Conservation (phyloP, 2,888 invertebrate species). For the Thumatha senex region DNA sequence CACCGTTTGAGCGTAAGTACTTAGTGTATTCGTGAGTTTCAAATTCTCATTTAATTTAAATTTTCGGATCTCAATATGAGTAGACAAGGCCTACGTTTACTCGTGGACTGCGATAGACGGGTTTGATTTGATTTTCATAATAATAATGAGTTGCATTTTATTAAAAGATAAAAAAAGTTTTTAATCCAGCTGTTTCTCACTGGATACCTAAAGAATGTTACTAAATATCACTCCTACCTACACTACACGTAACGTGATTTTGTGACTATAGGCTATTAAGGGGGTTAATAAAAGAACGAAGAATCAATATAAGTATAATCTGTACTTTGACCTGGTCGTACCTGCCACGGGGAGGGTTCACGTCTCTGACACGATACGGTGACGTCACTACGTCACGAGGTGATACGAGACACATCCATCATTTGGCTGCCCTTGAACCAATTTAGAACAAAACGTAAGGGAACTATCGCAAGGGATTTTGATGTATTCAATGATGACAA, state of each 20-base stretch:
- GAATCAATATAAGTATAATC: slow-evolving; percentile 27
- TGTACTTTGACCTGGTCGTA: slow-evolving; percentile 35
- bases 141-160: too few relatives aligned
- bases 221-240: background rate
- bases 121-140: too few relatives aligned
- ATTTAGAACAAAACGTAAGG: slow-evolving; percentile 9
- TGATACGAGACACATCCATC: slow-evolving; percentile 26
- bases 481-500: background rate
- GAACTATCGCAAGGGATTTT: background rate
- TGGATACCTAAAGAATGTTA: too few relatives aligned
- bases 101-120: too few relatives aligned
- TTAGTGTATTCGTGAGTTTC: too few relatives aligned
- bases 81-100: too few relatives aligned
- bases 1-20: too few relatives aligned
- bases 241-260: slow-evolving; percentile 26
- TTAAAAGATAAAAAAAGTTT: too few relatives aligned
- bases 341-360: slow-evolving; percentile 35
- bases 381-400: slow-evolving; percentile 19
- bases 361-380: slow-evolving; percentile 9
- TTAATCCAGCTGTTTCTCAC: too few relatives aligned
- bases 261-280: slow-evolving; percentile 36
- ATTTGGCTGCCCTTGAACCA: slow-evolving; percentile 27
- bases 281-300: slow-evolving; percentile 32
- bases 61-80: too few relatives aligned
- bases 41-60: too few relatives aligned